phyloP scores from a whole-genome alignment of 2,888 invertebrate genomes.

The Ornithoptera alexandrae region DNA sequence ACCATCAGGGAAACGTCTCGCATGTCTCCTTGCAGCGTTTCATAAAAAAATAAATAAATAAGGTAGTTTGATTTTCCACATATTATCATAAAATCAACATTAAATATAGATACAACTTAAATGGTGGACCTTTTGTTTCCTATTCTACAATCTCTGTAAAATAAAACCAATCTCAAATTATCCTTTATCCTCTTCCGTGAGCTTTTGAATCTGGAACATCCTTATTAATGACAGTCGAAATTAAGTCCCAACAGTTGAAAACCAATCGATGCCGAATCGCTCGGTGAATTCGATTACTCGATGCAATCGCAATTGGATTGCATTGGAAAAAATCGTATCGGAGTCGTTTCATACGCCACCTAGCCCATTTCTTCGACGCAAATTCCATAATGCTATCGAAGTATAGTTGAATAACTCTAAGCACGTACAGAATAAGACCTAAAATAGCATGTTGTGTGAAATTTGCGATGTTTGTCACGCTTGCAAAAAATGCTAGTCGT shows the following conservation, averaged over 20 bases:
- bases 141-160: background rate
- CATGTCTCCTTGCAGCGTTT: no score
- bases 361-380: slow-evolving; percentile 37
- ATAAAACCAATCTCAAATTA: slow-evolving; percentile 13
- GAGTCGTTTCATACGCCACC: slow-evolving; percentile 38
- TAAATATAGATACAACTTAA: background rate
- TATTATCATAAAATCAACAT: no score
- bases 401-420: slow-evolving; percentile 5
- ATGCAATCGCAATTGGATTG: slow-evolving; percentile 36
- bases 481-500: slow-evolving; percentile 25
- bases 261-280: slow-evolving; percentile 36
- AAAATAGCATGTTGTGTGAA: background rate
- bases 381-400: slow-evolving; percentile 16
- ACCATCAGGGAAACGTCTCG: no score
- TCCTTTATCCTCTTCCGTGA: slow-evolving; percentile 8
- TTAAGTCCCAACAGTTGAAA: slow-evolving; percentile 34
- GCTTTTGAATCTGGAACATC: slow-evolving; percentile 19
- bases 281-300: slow-evolving; percentile 41
- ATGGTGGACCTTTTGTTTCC: background rate
- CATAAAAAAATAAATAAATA: no score
- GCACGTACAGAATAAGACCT: background rate
- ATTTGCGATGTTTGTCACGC: background rate
- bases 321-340: slow-evolving; percentile 36
- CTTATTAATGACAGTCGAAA: slow-evolving; percentile 30
- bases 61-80: no score